Evolutionary conservation across 2,113 vertebrate genomes (phyloP), one percentile per base, ranked within the genome.

Genomic region (Myotis yumanensis): DNA sequence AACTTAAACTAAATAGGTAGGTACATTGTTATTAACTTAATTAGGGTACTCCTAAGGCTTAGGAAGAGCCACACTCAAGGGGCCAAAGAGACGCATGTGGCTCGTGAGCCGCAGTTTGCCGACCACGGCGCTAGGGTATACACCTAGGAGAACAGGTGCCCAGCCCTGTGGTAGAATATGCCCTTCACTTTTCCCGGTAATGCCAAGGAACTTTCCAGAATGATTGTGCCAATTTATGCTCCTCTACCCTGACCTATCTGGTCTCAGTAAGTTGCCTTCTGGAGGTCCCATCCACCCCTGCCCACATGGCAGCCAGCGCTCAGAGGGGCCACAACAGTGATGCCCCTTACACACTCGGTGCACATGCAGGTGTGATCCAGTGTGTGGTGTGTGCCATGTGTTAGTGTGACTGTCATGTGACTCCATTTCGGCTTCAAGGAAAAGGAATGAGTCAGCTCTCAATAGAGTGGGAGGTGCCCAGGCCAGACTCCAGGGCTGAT

Each of bases 301-400:
- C 25, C 35, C 62, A 1, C 54, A 1, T 7, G 1, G 12, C 43
- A 22, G 32, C 35, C 54, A 12, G 30, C 0, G 0, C 32, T 52
- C 54, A 52, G 81, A 40, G 12, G 0, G 1, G 1, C 7, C 2
- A 40, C 5, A 1, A 2, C 40, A 1, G 3, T 4, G 40, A n/a
- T 3, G 0, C 2, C 52, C 46, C 11, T 5, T 5, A 1, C 30
- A 15, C 0, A 4, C 64, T 79, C 43, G 12, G 0, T 40, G 52
- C 32, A 2, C 0, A 1, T 4, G 17, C 23, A 1, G 5, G 20
- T 46, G 32, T 35, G 62, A 57, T 14, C 23, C 35, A 5, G 7
- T 28, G 12, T 0, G 0, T 35, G 62, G 32, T 0, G 0, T 2
- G 11, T 15, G 4, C 35, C 1, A 1, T 2, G 40, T 4, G 28